phyloP scores from a whole-genome alignment of 2,888 invertebrate species.

The Galerucella calmariensis region DNA sequence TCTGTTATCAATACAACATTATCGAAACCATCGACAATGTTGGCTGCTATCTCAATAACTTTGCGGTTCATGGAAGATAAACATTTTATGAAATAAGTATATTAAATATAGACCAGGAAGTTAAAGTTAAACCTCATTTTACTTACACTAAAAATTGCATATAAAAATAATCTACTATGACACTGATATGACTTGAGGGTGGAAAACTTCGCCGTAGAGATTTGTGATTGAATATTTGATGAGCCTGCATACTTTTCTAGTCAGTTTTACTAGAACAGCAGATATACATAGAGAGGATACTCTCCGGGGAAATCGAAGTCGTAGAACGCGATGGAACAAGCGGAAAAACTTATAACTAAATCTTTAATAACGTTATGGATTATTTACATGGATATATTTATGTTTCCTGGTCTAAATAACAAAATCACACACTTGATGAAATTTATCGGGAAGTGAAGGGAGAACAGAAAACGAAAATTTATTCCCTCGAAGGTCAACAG shows the following conservation, averaged over 20 bases:
- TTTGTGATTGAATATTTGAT: too few species aligned
- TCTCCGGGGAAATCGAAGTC: too few species aligned
- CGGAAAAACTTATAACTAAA: too few species aligned
- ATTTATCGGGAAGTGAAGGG: slow-evolving; percentile 26
- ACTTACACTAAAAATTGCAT: not conserved
- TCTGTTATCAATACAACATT: not conserved
- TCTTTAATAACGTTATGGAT: too few species aligned
- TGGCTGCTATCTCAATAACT: not conserved
- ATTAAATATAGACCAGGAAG: slow-evolving; percentile 5
- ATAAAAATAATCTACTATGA: too few species aligned
- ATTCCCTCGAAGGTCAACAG: slow-evolving; percentile 18
- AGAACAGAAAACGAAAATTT: slow-evolving; percentile 22
- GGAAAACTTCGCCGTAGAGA: too few species aligned
- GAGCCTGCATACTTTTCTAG: too few species aligned
- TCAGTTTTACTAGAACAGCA: too few species aligned
- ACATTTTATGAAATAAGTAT: not conserved
- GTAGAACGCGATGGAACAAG: too few species aligned
- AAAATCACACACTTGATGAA: slow-evolving; percentile 27
- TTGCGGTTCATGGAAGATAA: not conserved
- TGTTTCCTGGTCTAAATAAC: not conserved
- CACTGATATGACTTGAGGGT: too few species aligned
- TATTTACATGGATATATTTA: not conserved
- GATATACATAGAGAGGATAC: too few species aligned
- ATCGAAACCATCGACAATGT: slow-evolving; percentile 1
- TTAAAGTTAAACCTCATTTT: not conserved